phyloP scores from a whole-genome alignment of 1,140 invertebrate genomes.

The Orchesella cincta region DNA sequence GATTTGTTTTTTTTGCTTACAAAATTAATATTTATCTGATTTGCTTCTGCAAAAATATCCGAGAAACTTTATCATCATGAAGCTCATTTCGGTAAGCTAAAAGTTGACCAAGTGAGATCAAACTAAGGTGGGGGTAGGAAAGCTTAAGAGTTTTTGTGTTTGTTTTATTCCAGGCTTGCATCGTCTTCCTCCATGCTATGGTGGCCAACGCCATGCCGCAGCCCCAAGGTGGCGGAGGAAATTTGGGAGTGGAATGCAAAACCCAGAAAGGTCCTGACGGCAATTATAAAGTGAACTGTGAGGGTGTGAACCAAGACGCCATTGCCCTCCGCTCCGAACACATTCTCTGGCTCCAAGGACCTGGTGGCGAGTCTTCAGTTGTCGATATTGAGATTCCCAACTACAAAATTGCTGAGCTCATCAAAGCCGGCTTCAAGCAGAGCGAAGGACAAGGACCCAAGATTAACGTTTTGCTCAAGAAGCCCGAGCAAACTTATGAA shows the following conservation, averaged over 20 bases:
- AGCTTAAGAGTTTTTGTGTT: no score
- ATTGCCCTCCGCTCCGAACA: constrained; percentile 42
- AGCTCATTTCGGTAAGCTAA: constrained; percentile 3
- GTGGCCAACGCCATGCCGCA: no score
- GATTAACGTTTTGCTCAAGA: constrained; percentile 46
- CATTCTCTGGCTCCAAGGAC: constrained; percentile 42
- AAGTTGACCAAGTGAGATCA: no score
- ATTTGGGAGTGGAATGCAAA: constrained; percentile 38
- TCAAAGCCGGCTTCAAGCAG: constrained; percentile 46
- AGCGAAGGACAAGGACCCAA: constrained; percentile 21
- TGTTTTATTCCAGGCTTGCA: neutral
- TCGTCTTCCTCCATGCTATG: neutral
- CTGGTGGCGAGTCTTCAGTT: constrained; percentile 25
- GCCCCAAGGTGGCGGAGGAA: constrained; percentile 20
- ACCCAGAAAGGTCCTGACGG: constrained; percentile 32
- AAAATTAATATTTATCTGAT: neutral
- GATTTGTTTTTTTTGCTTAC: neutral
- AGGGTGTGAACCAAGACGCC: constrained; percentile 31
- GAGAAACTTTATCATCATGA: neutral
- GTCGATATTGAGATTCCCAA: constrained; percentile 45
- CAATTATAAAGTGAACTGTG: constrained; percentile 36
- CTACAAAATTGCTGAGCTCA: constrained; percentile 44
- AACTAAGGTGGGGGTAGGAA: no score
- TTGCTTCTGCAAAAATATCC: neutral
- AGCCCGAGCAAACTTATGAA: constrained; percentile 43